These are phyloP conservation scores for Nothoprocta perdicaria DNA, from an alignment of 2,113 vertebrate species.

Conservation along the genomic window DNA sequence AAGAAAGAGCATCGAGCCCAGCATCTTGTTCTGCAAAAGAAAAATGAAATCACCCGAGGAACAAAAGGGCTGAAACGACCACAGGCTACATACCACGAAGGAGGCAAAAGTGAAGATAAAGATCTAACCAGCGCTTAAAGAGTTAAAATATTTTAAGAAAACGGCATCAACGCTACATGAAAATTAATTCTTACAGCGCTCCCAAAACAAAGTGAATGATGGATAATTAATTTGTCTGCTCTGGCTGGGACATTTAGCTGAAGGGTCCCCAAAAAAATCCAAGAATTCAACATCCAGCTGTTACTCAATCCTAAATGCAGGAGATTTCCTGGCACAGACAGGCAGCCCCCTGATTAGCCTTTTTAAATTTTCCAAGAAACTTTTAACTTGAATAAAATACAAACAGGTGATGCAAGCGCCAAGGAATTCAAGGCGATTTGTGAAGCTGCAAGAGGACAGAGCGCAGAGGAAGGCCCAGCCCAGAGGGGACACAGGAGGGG, in stretches of 20 bases:
- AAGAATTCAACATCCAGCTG: conserved; percentile 35
- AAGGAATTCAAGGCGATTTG: conserved; percentile 50
- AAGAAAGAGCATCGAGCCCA: conserved; percentile 90
- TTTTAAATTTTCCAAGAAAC: conserved; percentile 52
- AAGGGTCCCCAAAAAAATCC: not conserved
- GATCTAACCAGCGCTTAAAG: not conserved
- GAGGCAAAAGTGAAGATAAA: not conserved
- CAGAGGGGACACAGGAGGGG: not conserved
- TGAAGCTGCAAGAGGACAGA: not conserved
- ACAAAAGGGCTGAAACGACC: not conserved
- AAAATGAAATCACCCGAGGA: not conserved
- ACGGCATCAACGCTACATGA: not conserved
- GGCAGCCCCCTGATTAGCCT: conserved; percentile 20
- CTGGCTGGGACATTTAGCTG: not conserved
- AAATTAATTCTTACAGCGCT: conserved; percentile 11
- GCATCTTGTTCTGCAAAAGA: conserved; percentile 90
- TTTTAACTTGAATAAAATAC: conserved; percentile 57
- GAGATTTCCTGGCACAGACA: conserved; percentile 40
- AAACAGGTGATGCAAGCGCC: conserved; percentile 64
- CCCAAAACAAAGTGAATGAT: conserved; percentile 7
- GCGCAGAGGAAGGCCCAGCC: not conserved
- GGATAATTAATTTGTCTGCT: conserved; percentile 24
- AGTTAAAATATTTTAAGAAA: not conserved
- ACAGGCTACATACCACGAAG: not conserved
- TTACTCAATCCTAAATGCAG: conserved; percentile 41